Conservation (phyloP, 37 sponge, comb jelly and placozoan genomes). For the Ephydatia muelleri region DNA sequence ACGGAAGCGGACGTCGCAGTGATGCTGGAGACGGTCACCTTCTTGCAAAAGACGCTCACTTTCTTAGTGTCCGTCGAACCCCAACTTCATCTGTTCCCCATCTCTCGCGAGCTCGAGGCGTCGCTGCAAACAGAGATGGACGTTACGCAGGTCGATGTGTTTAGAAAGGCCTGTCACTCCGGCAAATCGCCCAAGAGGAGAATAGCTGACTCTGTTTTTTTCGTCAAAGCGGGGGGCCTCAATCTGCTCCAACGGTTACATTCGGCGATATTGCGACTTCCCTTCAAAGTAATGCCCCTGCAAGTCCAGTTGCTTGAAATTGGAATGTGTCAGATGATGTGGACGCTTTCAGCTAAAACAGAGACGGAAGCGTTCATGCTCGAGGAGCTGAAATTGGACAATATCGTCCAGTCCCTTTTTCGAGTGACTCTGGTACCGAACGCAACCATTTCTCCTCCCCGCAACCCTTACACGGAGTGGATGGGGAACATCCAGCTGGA, state of each 20-base stretch:
- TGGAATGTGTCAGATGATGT: too few relatives aligned
- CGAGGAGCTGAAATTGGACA: too few relatives aligned
- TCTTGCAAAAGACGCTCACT: neutral
- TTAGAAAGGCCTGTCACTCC: neutral
- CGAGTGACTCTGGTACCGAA: too few relatives aligned
- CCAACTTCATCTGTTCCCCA: neutral
- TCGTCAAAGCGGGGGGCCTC: slow-evolving; percentile 13
- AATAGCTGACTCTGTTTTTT: slow-evolving; percentile 18
- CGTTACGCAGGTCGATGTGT: neutral
- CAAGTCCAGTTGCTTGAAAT: slow-evolving; percentile 27
- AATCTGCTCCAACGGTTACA: slow-evolving; percentile 13
- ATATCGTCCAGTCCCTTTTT: too few relatives aligned
- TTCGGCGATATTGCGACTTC: neutral
- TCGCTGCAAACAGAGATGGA: neutral
- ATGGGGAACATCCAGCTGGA: too few relatives aligned
- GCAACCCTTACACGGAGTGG: too few relatives aligned
- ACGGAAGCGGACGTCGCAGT: slow-evolving; percentile 14
- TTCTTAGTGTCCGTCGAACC: slow-evolving; percentile 3
- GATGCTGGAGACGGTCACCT: neutral
- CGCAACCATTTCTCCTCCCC: too few relatives aligned
- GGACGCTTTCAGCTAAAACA: too few relatives aligned
- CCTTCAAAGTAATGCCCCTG: neutral
- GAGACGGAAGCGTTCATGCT: too few relatives aligned
- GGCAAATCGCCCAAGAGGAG: neutral
- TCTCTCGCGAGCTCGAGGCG: too few relatives aligned